phyloP scores from a whole-genome alignment of 2,888 invertebrate species.

The Syrista parreyssii region DNA sequence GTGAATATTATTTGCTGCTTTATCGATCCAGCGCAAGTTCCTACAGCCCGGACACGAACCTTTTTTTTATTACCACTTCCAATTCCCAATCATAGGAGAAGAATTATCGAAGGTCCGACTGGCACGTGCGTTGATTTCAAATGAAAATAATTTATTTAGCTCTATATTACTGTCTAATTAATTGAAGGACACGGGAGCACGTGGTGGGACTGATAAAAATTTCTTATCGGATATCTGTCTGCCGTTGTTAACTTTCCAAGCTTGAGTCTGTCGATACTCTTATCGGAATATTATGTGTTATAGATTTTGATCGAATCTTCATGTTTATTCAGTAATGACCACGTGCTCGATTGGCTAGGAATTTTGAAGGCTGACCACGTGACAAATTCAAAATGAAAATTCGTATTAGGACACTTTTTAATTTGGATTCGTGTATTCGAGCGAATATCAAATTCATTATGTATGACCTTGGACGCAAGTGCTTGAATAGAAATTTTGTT shows the following conservation, averaged over 20 bases:
- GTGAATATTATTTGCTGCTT: not conserved
- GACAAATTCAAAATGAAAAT: no score
- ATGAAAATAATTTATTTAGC: not conserved
- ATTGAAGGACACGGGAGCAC: not conserved
- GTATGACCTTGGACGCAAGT: not conserved
- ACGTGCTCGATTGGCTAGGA: not conserved
- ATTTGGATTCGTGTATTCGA: not conserved
- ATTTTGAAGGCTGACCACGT: not conserved
- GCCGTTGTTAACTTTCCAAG: not conserved
- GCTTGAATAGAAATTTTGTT: not conserved
- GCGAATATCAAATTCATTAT: no score
- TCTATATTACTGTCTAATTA: not conserved
- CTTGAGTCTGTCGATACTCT: not conserved
- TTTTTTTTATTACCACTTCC: not conserved
- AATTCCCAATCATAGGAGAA: not conserved
- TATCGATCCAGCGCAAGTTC: not conserved
- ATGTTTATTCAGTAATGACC: not conserved
- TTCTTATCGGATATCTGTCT: not conserved
- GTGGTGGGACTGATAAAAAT: not conserved
- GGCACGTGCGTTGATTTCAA: no score
- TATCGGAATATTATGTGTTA: not conserved
- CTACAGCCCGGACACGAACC: not conserved
- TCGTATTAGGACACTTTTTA: not conserved
- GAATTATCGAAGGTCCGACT: not conserved
- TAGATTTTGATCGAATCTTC: not conserved